Percentiles rank a stretch among this genome's conserved stretches.
These are phyloP conservation scores for Porphyrio hochstetteri DNA, from an alignment of 2,113 vertebrate genomes.

Conservation along the genomic window DNA sequence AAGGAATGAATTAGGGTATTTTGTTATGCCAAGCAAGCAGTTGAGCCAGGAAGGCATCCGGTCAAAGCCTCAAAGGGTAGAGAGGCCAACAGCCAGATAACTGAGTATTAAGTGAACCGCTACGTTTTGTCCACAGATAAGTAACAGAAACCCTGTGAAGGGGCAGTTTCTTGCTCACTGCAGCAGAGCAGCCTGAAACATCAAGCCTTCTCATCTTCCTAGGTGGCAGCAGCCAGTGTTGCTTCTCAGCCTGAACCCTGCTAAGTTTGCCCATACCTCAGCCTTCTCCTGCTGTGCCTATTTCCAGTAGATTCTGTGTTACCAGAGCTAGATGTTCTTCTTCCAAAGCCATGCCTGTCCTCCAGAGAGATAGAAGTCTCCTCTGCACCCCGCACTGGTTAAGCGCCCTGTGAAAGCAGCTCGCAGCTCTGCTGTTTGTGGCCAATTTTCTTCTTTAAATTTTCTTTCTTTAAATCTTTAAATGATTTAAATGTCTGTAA, in stretches of 20 bases:
- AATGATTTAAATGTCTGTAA: background rate
- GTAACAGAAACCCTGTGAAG: background rate
- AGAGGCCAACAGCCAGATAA: background rate
- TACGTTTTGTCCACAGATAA: accelerated
- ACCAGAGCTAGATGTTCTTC: background rate
- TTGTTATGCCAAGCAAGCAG: accelerated
- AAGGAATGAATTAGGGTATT: background rate
- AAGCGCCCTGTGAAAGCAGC: background rate
- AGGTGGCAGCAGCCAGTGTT: background rate
- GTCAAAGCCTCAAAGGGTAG: background rate
- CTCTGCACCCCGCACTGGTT: background rate
- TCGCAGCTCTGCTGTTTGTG: background rate
- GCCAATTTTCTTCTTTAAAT: background rate
- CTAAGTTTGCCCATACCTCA: background rate
- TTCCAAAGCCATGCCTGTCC: background rate
- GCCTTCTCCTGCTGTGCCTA: too few relatives aligned
- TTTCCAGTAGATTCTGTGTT: background rate
- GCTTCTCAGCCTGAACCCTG: accelerated
- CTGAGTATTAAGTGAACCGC: background rate
- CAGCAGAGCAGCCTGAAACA: background rate
- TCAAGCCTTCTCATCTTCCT: background rate
- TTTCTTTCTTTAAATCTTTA: too few relatives aligned
- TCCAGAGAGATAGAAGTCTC: background rate
- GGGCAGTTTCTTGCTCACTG: background rate
- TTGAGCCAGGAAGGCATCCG: background rate